Evolutionary conservation across 2,797 vertebrate species (phyloP).

Genomic region (Morus bassanus): DNA sequence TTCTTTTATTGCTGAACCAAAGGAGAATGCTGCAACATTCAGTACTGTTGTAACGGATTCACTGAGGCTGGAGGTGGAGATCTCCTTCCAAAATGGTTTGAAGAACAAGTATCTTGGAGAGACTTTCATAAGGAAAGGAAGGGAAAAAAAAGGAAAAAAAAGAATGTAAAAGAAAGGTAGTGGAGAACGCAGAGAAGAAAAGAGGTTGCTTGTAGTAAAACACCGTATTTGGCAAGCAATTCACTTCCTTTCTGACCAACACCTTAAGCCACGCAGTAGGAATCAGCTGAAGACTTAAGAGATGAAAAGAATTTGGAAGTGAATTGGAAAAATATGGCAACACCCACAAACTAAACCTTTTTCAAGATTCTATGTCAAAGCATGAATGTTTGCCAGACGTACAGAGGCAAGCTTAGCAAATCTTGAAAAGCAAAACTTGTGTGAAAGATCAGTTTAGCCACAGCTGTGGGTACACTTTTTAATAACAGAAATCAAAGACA

Average conservation of each 20-base stretch:
- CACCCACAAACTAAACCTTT: background rate
- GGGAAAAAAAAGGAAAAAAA: no score
- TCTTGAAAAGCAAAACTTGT: background rate
- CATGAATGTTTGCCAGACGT: background rate
- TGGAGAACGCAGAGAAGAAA: background rate
- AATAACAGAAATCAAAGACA: background rate
- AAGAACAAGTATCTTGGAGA: background rate
- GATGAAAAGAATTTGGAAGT: background rate
- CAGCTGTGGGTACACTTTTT: background rate
- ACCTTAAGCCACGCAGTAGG: background rate
- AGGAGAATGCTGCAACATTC: background rate
- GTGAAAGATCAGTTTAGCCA: background rate
- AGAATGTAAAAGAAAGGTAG: background rate
- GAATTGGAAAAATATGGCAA: background rate
- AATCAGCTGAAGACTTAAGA: background rate
- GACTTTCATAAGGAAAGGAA: background rate
- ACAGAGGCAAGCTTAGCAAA: background rate
- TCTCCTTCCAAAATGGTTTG: background rate
- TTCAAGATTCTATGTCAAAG: background rate
- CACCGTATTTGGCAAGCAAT: accelerated
- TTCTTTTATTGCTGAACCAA: background rate
- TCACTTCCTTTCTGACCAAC: background rate
- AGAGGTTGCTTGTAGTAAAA: background rate
- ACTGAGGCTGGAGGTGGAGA: background rate
- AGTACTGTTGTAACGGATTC: background rate